phyloP scores from a whole-genome alignment of 2,113 vertebrate genomes.

The Anser brachyrhynchus region DNA sequence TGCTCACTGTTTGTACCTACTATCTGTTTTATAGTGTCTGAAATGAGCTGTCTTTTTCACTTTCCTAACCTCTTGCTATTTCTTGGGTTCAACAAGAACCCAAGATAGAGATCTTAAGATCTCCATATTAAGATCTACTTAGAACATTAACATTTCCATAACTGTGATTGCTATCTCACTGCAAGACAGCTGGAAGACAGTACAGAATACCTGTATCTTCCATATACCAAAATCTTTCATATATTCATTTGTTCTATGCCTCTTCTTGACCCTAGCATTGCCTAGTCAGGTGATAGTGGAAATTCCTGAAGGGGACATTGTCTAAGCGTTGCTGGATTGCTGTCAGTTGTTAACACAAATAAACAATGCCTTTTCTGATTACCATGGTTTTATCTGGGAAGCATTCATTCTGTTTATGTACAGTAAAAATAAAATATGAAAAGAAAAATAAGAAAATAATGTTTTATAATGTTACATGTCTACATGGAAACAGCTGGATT shows the following conservation, averaged over 20 bases:
- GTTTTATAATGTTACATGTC: neutral
- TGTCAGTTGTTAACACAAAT: neutral
- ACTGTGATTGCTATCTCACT: neutral
- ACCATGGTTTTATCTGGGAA: neutral
- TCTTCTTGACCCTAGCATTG: neutral
- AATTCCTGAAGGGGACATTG: neutral
- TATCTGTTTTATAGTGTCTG: neutral
- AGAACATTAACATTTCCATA: neutral
- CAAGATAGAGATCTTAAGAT: too few species aligned
- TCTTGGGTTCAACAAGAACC: neutral
- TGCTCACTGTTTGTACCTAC: neutral
- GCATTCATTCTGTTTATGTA: neutral
- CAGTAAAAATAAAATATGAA: neutral
- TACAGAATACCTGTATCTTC: neutral
- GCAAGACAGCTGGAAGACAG: neutral
- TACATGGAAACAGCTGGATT: neutral
- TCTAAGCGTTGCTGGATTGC: neutral
- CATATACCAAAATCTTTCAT: neutral
- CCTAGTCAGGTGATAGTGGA: neutral
- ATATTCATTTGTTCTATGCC: neutral
- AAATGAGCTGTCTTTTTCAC: neutral
- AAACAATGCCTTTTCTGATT: neutral
- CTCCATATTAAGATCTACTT: neutral
- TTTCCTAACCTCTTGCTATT: neutral
- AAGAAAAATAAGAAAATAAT: neutral